A percentile compares a stretch with the other conserved stretches of the same genome.
Conservation (phyloP, 2,113 vertebrate genomes). For the Scortum barcoo region DNA sequence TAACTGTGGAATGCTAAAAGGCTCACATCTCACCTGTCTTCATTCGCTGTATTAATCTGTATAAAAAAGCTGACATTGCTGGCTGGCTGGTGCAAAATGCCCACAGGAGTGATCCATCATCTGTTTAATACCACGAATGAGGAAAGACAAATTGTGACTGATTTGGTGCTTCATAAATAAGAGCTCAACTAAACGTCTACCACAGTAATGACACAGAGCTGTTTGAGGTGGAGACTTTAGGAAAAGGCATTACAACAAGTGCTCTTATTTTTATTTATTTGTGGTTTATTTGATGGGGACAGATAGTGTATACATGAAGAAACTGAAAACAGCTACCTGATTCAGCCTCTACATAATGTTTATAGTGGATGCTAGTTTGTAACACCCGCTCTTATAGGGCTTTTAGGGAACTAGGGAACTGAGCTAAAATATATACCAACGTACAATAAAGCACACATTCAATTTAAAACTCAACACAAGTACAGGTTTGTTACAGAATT, state of each 20-base stretch:
- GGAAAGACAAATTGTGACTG: constrained; percentile 19
- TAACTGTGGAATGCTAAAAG: constrained; percentile 30
- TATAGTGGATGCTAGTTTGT: too few relatives aligned
- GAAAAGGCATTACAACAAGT: not conserved
- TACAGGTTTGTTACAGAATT: too few relatives aligned
- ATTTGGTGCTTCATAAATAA: constrained; percentile 17
- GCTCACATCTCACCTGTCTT: constrained; percentile 28
- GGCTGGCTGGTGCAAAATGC: constrained; percentile 11
- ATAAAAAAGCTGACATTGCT: constrained; percentile 30
- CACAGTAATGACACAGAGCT: constrained; percentile 8
- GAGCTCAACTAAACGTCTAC: constrained; percentile 10
- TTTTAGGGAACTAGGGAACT: too few relatives aligned
- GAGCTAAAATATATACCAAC: too few relatives aligned
- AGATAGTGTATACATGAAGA: too few relatives aligned
- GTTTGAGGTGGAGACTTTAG: not conserved
- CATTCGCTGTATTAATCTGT: constrained; percentile 45
- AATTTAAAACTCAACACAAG: too few relatives aligned
- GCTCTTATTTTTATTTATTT: not conserved
- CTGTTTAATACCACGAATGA: constrained; percentile 13
- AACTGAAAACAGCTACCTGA: too few relatives aligned
- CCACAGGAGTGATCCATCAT: constrained; percentile 9
- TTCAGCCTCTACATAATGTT: too few relatives aligned
- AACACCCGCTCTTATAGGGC: too few relatives aligned
- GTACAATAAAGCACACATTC: too few relatives aligned
- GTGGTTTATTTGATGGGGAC: too few relatives aligned